A percentile compares a stretch with the other conserved stretches of the same genome.
Evolutionary conservation across 92 coral and sea anemone genomes (phyloP).

Genomic region (Palythoa grandis): DNA sequence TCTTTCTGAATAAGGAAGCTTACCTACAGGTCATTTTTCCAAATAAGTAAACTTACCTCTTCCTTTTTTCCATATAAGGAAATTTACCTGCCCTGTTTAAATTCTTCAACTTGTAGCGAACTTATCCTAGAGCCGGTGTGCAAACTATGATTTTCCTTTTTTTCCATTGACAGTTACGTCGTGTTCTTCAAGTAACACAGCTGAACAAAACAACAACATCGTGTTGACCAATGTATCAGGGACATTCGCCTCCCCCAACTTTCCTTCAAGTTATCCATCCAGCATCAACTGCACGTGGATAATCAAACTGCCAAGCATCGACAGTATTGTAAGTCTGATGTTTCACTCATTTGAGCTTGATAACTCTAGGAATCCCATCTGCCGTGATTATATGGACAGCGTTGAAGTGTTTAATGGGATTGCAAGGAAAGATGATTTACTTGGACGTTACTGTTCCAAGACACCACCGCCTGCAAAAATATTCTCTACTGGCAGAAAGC

Average conservation of each 20-base stretch:
- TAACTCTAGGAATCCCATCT: neutral
- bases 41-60: no score
- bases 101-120: neutral
- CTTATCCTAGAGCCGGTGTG: no score
- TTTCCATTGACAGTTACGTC: constrained; percentile 6
- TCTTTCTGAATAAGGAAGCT: no score
- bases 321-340: neutral
- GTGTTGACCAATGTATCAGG: neutral
- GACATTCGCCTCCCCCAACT: neutral
- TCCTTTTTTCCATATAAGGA: no score
- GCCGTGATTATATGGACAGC: neutral
- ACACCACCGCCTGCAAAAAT: neutral
- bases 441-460: constrained; percentile 12
- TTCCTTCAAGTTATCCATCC: constrained; percentile 5
- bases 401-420: constrained; percentile 2
- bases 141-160: neutral
- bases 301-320: neutral
- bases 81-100: neutral
- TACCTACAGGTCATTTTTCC: no score
- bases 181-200: constrained; percentile 24
- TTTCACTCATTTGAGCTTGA: constrained; percentile 18
- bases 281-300: constrained; percentile 22
- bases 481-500: constrained; percentile 9
- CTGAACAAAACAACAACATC: constrained; percentile 29
- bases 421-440: neutral